Base-by-base conservation (phyloP, 2,113 vertebrate genomes). In the Siniperca knerii region DNA sequence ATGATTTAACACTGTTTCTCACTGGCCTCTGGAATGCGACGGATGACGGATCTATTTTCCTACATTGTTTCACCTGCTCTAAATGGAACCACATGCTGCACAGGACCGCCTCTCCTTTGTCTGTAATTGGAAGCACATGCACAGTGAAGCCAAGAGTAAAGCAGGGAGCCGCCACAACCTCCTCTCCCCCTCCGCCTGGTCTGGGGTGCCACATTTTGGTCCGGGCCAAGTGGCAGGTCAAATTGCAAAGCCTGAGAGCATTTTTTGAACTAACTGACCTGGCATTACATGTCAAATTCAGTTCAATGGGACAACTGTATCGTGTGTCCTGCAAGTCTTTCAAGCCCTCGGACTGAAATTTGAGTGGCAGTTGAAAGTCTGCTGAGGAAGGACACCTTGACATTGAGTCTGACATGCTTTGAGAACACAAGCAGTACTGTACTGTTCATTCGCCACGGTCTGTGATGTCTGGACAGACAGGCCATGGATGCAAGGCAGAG, bases 21-120 rank as follows among this genome's bases (percentile, higher is more conserved):
- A 87, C 91, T 90, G 88, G 77, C 81, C 85, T 89, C 91, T 92
- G 94, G 92, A 94, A 95, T 92, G 94, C 92, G 84, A 84, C 77
- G 81, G 58, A 95, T 95, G 93, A 95, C 92, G 93, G 92, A 94
- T 95, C 95, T 95, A 94, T 95, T 96, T 96, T 96, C 95, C 96
- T 93, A 92, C 95, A 96, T 96, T 96, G 96, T 96, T 96, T 96
- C 94, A 95, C 94, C 93, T 94, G 94, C 91, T 95, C 90, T 95
- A 96, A 96, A 94, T 88, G 87, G 93, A 96, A 95, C 93, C 95
- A 96, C 90, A 95, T 93, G 92, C 88, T 79, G 89, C 65, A 77
- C 90, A 89, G 88, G 81, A 90, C 90, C 83, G 85, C 91, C 90
- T 94, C 77, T 90, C 78, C 91, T 94, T 92, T 90, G 92, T 92